Evolutionary conservation across 2,888 invertebrate genomes (phyloP), one percentile per base, ranked within the genome.

Genomic region (Epinotia brunnichana): DNA sequence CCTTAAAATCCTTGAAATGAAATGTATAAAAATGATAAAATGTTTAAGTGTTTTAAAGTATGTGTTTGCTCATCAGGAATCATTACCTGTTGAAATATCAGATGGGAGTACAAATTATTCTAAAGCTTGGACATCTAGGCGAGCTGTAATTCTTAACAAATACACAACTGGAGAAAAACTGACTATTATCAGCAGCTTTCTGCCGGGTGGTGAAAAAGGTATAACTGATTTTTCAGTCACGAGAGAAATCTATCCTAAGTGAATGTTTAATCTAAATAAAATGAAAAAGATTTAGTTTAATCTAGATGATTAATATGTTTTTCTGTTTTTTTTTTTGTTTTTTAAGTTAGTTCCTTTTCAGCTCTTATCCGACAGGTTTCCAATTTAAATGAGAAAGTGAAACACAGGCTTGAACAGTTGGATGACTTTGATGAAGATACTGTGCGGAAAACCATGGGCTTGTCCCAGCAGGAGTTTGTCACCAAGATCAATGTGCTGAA

Each of bases 91-190:
- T 54, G 76, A 83, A 48, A 69, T 76, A 71, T 79, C 77, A 53
- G 83, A 83, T 69, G 79, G 81, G 57, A 73, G 78, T 21, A 93
- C 94, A 73, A 88, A 87, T 79, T 94, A 94, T 74, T 90, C 95
- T 76, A 96, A 96, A 83, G 95, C 96, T 15, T 99, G 99, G 99
- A 94, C 94, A 76, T 88, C 94, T 1, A 95, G 96, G 81, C 95
- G 97, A 77, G 86, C 95, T 60, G 94, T 94, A n/a, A 98, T 99
- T 83, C 94, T 99, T 13, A 96, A 95, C 78, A 97, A 97, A 87
- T 99, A 97, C 82, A 99, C 98, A 44, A 99, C 99, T 68, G 97
- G 97, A 13, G 98, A 99, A 88, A 98, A 98, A 85, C 90, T 99
- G 39, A 97, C 97, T 0, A 97, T 99, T 77, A 95, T 97, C 2